These are phyloP conservation scores for Osmerus eperlanus DNA, from an alignment of 2,113 vertebrate species.

Conservation along the genomic window DNA sequence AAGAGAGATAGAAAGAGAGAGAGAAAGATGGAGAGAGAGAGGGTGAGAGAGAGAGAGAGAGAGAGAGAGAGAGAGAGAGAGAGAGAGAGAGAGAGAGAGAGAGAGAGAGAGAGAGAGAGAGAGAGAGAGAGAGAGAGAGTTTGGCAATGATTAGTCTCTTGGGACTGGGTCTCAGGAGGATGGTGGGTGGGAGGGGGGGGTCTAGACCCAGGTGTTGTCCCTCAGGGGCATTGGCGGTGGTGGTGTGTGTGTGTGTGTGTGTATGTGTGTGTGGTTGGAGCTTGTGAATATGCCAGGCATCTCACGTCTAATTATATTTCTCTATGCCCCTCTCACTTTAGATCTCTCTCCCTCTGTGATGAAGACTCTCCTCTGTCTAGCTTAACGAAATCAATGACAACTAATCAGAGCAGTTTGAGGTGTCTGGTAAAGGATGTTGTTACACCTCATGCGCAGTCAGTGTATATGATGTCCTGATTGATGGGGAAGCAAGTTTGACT, in stretches of 20 bases:
- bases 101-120: not conserved
- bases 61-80: not conserved
- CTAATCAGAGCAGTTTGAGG: conserved; percentile 34
- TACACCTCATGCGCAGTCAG: not conserved
- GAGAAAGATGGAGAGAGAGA: not conserved
- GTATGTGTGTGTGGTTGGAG: not conserved
- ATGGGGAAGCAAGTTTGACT: conserved; percentile 13
- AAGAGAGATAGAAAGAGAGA: not conserved
- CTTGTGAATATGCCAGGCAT: not conserved
- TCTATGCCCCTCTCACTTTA: not conserved
- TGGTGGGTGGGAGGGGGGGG: not conserved
- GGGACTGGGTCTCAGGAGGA: not conserved
- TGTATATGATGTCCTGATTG: conserved; percentile 1
- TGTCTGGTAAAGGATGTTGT: not conserved
- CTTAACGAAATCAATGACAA: conserved; percentile 4
- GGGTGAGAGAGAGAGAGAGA: not conserved
- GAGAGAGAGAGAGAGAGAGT: conserved; percentile 30
- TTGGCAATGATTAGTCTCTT: not conserved
- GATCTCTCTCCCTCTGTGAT: not conserved
- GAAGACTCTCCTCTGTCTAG: conserved; percentile 21
- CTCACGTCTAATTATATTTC: not conserved
- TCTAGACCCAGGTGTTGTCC: not conserved
- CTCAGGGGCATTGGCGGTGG: not conserved
- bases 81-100: too few species aligned
- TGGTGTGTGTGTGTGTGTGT: not conserved